Base-by-base conservation (phyloP, 2,888 invertebrate genomes). In the Ectemnius lituratus region DNA sequence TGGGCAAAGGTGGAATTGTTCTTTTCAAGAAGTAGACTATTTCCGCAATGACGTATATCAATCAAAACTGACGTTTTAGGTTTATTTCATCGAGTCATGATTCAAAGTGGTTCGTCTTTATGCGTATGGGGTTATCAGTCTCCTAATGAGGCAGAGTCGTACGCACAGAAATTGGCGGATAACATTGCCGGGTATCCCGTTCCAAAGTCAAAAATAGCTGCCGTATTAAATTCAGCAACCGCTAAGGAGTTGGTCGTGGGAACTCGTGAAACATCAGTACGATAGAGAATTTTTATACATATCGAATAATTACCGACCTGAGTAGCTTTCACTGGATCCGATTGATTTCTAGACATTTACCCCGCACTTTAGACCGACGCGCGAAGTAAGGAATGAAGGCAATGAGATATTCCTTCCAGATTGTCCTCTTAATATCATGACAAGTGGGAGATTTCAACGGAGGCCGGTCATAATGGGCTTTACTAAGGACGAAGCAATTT, bases 21-120 rank as follows among this genome's bases (percentile, higher is more conserved):
- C 11, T 37, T 37, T 23, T 16, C 11, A 37, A 16, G 8, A 2
- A n/a, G 11, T 23, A 23, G 23, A 23, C 3, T 23, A 61, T 46
- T 28, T 14, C 14, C 37, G 5, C 16, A 3, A 60, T 1, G 60
- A 14, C 8, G 16, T 2, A 28, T 1, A 37, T 37, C 11, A 37
- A 37, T 37, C 8, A 37, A 8, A 37, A 37, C 4, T 6, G 16
- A 45, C 4, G 20, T 59, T 23, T 20, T 46, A 88, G 93, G 93
- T 16, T 85, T 93, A 49, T 93, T 93, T 72, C 92, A 92, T 73
- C 92, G 91, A 88, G 92, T 91, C 0, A 93, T 93, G 68, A 91
- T 92, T 8, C 92, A 93, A 83, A 93, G 93, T 14, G 93, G 92
- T 0, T 92, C 92, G 0, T 90, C 92, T 11, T 80, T 93, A 56